Percentiles rank a stretch among this genome's conserved stretches.
These are phyloP conservation scores for Oophaga pumilio DNA, from an alignment of 2,113 vertebrate genomes.

Conservation along the genomic window DNA sequence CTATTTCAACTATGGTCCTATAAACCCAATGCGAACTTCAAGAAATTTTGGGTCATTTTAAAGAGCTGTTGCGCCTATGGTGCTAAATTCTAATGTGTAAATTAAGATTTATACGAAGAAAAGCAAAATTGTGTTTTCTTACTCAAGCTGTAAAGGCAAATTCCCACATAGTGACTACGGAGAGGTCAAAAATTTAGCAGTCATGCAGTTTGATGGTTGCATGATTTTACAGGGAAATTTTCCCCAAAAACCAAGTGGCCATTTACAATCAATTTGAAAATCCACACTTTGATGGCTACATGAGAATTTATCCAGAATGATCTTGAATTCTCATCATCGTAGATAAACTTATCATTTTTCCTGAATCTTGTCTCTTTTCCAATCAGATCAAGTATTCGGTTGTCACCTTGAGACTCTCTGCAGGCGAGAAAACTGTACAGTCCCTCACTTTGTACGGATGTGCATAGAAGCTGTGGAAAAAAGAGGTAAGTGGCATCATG, in stretches of 20 bases:
- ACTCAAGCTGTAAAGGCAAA: neutral
- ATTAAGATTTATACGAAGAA: neutral
- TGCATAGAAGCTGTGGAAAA: slow-evolving; percentile 87
- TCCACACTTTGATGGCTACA: no score
- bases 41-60: no score
- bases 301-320: neutral
- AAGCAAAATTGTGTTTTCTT: neutral
- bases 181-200: no score
- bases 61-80: no score
- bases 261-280: no score
- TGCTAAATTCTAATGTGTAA: no score
- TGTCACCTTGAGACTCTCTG: slow-evolving; percentile 85
- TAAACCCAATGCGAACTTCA: no score
- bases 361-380: slow-evolving; percentile 56
- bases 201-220: no score
- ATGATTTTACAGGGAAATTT: no score
- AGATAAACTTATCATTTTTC: neutral
- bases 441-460: slow-evolving; percentile 83
- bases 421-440: slow-evolving; percentile 82
- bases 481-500: slow-evolving; percentile 77
- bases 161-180: no score
- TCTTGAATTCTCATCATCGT: neutral
- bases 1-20: no score
- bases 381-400: slow-evolving; percentile 90
- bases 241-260: no score